Evolutionary conservation across 2,113 vertebrate species (phyloP).

Genomic region (Bucco capensis): DNA sequence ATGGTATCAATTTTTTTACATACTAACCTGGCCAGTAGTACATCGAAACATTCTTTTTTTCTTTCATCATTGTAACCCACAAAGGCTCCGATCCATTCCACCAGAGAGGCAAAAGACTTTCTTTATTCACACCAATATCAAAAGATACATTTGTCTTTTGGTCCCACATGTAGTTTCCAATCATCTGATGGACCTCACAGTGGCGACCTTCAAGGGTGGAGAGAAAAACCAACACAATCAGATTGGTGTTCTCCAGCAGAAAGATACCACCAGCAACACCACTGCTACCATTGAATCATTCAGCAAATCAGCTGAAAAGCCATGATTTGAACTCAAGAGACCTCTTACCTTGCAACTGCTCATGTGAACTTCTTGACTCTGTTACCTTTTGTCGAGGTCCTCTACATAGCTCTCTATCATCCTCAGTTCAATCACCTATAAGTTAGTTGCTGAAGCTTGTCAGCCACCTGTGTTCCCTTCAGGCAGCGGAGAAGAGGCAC

Average conservation of each 20-base stretch:
- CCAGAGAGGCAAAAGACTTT: conserved; percentile 88
- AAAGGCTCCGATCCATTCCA: conserved; percentile 94
- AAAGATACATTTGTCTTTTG: conserved; percentile 80
- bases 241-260: not conserved
- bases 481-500: not conserved
- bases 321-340: not conserved
- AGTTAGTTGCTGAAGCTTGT: not conserved
- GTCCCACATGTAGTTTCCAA: conserved; percentile 97
- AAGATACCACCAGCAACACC: not conserved
- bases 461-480: not conserved
- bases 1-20: not conserved
- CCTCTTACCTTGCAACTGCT: not conserved
- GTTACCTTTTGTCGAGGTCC: not conserved
- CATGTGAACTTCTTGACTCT: not conserved
- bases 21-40: conserved; percentile 95
- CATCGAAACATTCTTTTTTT: conserved; percentile 85
- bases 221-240: not conserved
- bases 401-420: not conserved
- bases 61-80: conserved; percentile 91
- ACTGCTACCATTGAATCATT: not conserved
- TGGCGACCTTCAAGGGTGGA: conserved; percentile 79
- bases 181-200: conserved; percentile 91
- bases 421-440: not conserved
- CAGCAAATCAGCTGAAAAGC: not conserved
- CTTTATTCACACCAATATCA: conserved; percentile 85